Base-by-base conservation (phyloP, 2,888 invertebrate species). In the Melinaea menophilus region DNA sequence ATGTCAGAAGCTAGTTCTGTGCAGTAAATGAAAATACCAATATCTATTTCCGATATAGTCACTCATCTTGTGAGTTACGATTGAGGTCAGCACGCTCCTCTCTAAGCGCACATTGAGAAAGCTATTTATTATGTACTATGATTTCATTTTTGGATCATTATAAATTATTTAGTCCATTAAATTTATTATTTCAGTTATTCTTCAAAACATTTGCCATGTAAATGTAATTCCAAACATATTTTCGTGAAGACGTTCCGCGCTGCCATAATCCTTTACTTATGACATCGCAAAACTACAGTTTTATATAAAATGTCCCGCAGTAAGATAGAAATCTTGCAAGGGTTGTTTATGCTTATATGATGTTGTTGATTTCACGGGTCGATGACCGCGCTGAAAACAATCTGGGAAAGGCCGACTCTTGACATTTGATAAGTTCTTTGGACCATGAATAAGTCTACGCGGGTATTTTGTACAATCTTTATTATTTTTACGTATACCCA, bases 391-490 rank as follows among this genome's bases (percentile, higher is more conserved):
- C 72, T 77, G 81, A 78, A 81, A 82, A 83, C 82, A 80, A 83
- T 81, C 76, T 76, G 73, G 75, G 75, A 85, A 81, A 82, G 81
- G 81, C 77, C 83, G 79, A 68, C 74, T 75, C 78, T 77, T 85
- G 87, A 84, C 86, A 86, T 87, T 87, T 87, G 87, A 87, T 87
- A 82, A 84, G 81, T 76, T 78, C 79, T 74, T 78, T 75, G 79
- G 79, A 84, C 80, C 86, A 83, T 86, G 84, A 83, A 84, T 73
- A 73, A 76, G 73, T 70, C 67, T 62, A 67, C 70, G 67, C 70
- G 71, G 70, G 67, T 68, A 67, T 73, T 75, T 75, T 70, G 65
- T 66, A 63, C 61, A 58, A 64, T 69, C 68, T 76, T 74, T 78
- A 72, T 76, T 72, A 76, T 73, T 72, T 75, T 72, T 69, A 61